Evolutionary conservation across 2,797 vertebrate species (phyloP).

Genomic region (Argentina silus): DNA sequence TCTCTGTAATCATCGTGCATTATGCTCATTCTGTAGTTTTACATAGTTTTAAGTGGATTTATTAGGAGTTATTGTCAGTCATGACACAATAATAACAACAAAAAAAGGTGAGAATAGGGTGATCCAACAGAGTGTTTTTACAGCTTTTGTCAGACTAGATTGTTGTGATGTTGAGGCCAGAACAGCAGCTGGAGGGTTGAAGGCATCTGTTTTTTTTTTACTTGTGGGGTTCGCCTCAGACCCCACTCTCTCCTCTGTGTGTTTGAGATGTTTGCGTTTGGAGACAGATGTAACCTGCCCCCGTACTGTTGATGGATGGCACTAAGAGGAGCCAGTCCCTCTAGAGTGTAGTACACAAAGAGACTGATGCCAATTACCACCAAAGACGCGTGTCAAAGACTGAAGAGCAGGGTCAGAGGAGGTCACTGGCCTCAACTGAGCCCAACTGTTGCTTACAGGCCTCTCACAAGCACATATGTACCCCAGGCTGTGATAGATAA

Average conservation of each 20-base stretch:
- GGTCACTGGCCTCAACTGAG: conserved; percentile 1
- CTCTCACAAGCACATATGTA: background rate
- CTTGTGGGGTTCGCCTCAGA: background rate
- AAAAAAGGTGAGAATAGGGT: background rate
- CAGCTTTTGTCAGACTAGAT: conserved; percentile 7
- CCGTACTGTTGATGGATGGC: conserved; percentile 34
- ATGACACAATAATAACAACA: background rate
- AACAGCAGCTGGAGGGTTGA: conserved; percentile 43
- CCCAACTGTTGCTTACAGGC: background rate
- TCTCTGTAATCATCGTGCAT: background rate
- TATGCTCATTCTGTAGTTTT: background rate
- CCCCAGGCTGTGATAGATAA: too few relatives aligned
- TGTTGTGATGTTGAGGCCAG: conserved; percentile 39
- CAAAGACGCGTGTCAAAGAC: conserved; percentile 4
- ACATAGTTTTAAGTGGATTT: background rate
- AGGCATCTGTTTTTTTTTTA: conserved; percentile 46
- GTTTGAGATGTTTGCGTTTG: conserved; percentile 57
- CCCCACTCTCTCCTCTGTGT: background rate
- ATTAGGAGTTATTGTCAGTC: background rate
- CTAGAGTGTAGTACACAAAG: conserved; percentile 15
- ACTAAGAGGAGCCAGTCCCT: conserved; percentile 3
- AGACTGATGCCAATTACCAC: conserved; percentile 8
- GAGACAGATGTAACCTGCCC: conserved; percentile 17
- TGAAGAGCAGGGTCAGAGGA: conserved; percentile 11
- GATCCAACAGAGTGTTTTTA: conserved; percentile 18